Evolutionary conservation across 2,888 invertebrate genomes (phyloP).

Genomic region (Philereme transversata): DNA sequence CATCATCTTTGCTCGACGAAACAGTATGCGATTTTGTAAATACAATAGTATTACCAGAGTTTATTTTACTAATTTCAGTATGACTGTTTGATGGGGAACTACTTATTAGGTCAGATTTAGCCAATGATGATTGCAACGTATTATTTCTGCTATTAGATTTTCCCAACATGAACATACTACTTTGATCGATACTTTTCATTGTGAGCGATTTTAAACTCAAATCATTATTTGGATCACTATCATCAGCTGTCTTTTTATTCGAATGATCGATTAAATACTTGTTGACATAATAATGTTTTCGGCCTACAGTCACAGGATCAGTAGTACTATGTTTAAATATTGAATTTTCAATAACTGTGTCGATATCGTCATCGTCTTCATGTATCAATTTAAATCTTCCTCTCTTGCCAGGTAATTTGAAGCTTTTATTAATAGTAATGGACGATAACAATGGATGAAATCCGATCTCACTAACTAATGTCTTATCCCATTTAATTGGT

Average conservation of each 20-base stretch:
- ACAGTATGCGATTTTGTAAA: background rate
- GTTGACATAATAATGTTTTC: background rate
- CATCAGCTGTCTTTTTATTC: background rate
- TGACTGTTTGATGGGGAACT: background rate
- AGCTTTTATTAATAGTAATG: slow-evolving; percentile 18
- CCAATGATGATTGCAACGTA: background rate
- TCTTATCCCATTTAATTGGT: slow-evolving; percentile 10
- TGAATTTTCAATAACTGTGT: slow-evolving; percentile 3
- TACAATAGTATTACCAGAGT: background rate
- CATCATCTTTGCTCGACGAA: background rate
- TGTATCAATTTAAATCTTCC: slow-evolving; percentile 23
- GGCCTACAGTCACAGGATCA: slow-evolving; percentile 1
- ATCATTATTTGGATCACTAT: background rate
- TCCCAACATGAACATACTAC: background rate
- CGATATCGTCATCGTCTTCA: slow-evolving; percentile 13
- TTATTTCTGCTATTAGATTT: background rate
- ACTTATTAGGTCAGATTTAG: background rate
- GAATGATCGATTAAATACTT: background rate
- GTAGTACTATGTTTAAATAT: slow-evolving; percentile 8
- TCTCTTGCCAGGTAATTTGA: slow-evolving; percentile 17
- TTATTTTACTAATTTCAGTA: background rate
- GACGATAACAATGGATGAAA: slow-evolving; percentile 5
- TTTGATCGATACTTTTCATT: slow-evolving; percentile 3
- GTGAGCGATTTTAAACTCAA: background rate
- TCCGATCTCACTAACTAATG: background rate